Evolutionary conservation across 1,140 invertebrate genomes (phyloP), one percentile per base, ranked within the genome.

Genomic region (Lysiphlebus fabarum): DNA sequence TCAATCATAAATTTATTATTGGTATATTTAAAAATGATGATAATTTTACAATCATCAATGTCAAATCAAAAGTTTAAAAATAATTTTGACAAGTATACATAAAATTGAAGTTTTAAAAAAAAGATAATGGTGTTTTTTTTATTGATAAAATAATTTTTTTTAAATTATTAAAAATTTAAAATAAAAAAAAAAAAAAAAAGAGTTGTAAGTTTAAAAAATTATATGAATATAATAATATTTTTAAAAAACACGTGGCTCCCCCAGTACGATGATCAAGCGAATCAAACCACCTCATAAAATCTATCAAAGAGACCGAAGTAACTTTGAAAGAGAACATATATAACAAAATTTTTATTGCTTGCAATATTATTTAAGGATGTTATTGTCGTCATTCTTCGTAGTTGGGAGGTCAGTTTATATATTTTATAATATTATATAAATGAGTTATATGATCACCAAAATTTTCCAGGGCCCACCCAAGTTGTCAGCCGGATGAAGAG

Each of bases 311-410:
- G 61, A 58, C 61, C 55, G 57, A 62, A 53, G 54, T 56, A 47
- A 43, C 53, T 12, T 34, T 44, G 54, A 57, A 41, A 37, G 40
- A 17, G 47, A 11, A 11, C 34, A n/a, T 36, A 9, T 49, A 34
- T 34, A 37, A 36, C 36, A 36, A 51, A 37, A 51, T 51, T 51
- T 64, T 62, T 66, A 68, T 70, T 61, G 67, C 65, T 65, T 59
- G 67, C 62, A 64, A 67, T 70, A 68, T 72, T 71, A 71, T 72
- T 73, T 66, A 62, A 57, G 62, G 68, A 69, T 66, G 75, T 76
- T 76, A 75, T 75, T 59, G 67, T 67, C 67, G 67, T 56, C 17
- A 53, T n/a, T 53, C 17, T 44, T 40, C 47, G 17, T 17, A 43
- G 56, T 61, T 54, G 53, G 50, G 33, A 58, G 49, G 43, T 50